Evolutionary conservation across 1,140 invertebrate species (phyloP).

Genomic region (Pantala flavescens): DNA sequence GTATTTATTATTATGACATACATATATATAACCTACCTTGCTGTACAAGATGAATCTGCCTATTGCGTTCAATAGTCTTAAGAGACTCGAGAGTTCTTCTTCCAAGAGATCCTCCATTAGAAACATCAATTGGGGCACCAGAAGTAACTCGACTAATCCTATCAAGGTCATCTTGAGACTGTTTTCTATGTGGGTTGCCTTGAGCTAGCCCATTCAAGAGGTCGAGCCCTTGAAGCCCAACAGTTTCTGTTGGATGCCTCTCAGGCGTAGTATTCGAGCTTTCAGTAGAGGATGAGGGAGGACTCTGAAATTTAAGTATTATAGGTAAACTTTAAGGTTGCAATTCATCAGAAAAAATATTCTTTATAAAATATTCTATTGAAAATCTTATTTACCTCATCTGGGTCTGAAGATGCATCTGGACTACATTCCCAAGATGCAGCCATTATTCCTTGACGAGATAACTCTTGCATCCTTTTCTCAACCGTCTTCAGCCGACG

Average conservation of each 20-base stretch:
- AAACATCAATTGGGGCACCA: slow-evolving; percentile 60
- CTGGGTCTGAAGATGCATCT: slow-evolving; percentile 27
- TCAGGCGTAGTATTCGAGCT: not conserved
- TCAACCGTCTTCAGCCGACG: slow-evolving; percentile 47
- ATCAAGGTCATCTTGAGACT: slow-evolving; percentile 70
- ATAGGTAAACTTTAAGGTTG: too few species aligned
- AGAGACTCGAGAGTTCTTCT: slow-evolving; percentile 78
- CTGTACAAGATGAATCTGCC: slow-evolving; percentile 75
- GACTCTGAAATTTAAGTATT: not conserved
- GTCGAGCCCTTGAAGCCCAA: not conserved
- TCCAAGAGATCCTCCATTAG: slow-evolving; percentile 55
- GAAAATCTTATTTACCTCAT: slow-evolving; percentile 21
- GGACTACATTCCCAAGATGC: slow-evolving; percentile 27
- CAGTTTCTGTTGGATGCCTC: not conserved
- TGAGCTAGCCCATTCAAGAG: not conserved
- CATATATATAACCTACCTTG: slow-evolving; percentile 60
- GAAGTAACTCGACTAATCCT: slow-evolving; percentile 74
- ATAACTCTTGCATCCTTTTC: slow-evolving; percentile 45
- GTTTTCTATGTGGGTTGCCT: slow-evolving; percentile 16
- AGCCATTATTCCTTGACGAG: slow-evolving; percentile 33
- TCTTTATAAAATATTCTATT: too few species aligned
- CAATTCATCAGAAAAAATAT: too few species aligned
- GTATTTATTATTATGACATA: too few species aligned
- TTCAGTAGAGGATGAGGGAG: not conserved
- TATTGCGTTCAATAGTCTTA: slow-evolving; percentile 78